Evolutionary conservation across 2,113 vertebrate genomes (phyloP).

Genomic region (Phylloscopus whistleri): DNA sequence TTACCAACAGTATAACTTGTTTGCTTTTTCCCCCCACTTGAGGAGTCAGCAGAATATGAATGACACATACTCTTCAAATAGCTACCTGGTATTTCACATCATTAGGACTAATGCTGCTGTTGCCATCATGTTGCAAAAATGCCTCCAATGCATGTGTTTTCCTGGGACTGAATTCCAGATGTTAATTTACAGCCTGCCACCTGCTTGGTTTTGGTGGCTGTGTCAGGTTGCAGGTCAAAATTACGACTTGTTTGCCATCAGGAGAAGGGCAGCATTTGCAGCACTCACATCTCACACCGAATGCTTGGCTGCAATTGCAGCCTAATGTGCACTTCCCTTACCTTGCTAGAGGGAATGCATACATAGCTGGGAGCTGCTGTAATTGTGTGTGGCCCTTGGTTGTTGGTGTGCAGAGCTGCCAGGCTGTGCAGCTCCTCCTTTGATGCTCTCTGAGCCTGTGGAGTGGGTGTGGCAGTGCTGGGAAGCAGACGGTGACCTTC

Average conservation of each 20-base stretch:
- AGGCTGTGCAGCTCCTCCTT: background rate
- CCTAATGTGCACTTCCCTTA: background rate
- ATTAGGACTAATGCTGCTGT: background rate
- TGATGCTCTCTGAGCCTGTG: background rate
- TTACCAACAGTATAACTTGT: background rate
- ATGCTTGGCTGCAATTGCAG: background rate
- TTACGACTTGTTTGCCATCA: background rate
- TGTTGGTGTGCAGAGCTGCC: background rate
- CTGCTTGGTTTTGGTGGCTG: conserved; percentile 41
- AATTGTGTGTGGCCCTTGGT: background rate
- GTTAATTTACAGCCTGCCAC: conserved; percentile 44
- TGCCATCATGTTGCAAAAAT: background rate
- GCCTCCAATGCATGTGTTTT: background rate
- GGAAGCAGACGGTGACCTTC: background rate
- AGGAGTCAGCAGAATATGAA: background rate
- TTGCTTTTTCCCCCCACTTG: background rate
- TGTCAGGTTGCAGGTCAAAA: conserved; percentile 38
- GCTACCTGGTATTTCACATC: background rate
- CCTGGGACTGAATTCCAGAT: conserved; percentile 41
- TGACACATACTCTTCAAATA: background rate
- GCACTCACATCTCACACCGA: background rate
- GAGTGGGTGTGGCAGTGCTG: background rate
- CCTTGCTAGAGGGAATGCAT: background rate
- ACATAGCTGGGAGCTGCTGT: background rate
- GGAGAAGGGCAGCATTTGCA: background rate